Conservation (phyloP, 2,797 vertebrate species). For the Apogon hyalosoma region DNA sequence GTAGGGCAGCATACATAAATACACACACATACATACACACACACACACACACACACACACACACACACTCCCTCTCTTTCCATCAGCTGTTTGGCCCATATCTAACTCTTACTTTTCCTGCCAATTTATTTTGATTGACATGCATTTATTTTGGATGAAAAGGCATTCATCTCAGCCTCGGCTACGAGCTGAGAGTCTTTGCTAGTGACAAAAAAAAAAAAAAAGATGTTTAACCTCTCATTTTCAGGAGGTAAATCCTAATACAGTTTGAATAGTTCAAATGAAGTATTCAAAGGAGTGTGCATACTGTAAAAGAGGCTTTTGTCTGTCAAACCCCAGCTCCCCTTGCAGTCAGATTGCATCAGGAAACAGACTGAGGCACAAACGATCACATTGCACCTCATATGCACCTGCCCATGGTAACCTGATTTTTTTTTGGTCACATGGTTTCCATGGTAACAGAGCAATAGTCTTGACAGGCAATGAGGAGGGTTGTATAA, state of each 20-base stretch:
- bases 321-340: conserved; percentile 33
- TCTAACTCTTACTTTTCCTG: conserved; percentile 14
- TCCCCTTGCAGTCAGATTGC: conserved; percentile 67
- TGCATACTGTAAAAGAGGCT: conserved; percentile 5
- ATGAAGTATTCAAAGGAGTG: conserved; percentile 9
- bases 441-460: conserved; percentile 85
- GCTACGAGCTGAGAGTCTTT: conserved; percentile 9
- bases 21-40: conserved; percentile 18
- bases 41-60: conserved; percentile 20
- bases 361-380: conserved; percentile 62
- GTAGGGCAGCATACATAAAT: conserved; percentile 54
- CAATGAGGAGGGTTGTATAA: conserved; percentile 69
- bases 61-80: conserved; percentile 6
- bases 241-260: conserved; percentile 17
- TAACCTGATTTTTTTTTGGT: conserved; percentile 83
- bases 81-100: conserved; percentile 51
- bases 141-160: conserved; percentile 4
- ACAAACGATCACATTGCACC: conserved; percentile 69
- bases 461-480: conserved; percentile 76
- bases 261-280: background rate
- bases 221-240: conserved; percentile 4
- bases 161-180: background rate
- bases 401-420: conserved; percentile 80
- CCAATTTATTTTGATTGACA: background rate
- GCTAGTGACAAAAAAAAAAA: too few species aligned